Percentiles rank a stretch among this genome's conserved stretches.
Evolutionary conservation across 2,888 invertebrate species (phyloP).

Genomic region (Acrobasis repandana): DNA sequence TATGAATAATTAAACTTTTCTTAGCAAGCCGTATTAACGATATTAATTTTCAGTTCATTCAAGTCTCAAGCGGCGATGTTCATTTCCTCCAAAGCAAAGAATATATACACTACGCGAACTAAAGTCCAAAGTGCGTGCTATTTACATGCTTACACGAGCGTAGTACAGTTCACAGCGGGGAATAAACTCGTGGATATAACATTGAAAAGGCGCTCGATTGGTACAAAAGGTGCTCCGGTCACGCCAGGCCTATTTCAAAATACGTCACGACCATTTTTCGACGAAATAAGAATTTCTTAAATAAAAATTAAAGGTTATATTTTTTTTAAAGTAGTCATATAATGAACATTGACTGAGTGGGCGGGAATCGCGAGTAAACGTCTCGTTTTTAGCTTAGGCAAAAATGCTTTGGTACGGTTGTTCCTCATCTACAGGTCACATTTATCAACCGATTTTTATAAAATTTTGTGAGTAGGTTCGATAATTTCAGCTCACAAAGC

Average conservation of each 20-base stretch:
- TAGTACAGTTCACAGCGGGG: background rate
- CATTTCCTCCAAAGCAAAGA: background rate
- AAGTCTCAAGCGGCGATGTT: background rate
- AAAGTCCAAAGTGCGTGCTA: background rate
- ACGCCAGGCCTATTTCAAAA: background rate
- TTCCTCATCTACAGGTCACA: too few relatives aligned
- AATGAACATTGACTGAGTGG: too few relatives aligned
- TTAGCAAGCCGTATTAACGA: background rate
- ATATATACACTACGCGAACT: too few relatives aligned
- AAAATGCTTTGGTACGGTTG: too few relatives aligned
- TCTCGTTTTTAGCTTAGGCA: too few relatives aligned
- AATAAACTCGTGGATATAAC: background rate
- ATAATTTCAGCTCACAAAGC: too few relatives aligned
- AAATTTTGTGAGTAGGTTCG: too few relatives aligned
- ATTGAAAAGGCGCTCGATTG: background rate
- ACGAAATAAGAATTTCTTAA: too few relatives aligned
- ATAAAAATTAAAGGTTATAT: too few relatives aligned
- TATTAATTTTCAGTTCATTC: conserved; percentile 1
- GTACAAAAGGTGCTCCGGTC: conserved; percentile 6
- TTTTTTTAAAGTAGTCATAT: too few relatives aligned
- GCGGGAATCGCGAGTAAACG: too few relatives aligned
- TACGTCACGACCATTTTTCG: conserved; percentile 6
- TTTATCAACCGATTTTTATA: too few relatives aligned
- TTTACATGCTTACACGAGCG: background rate
- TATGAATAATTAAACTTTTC: background rate